Evolutionary conservation across 2,888 invertebrate species (phyloP).

Genomic region (Coremacera marginata): DNA sequence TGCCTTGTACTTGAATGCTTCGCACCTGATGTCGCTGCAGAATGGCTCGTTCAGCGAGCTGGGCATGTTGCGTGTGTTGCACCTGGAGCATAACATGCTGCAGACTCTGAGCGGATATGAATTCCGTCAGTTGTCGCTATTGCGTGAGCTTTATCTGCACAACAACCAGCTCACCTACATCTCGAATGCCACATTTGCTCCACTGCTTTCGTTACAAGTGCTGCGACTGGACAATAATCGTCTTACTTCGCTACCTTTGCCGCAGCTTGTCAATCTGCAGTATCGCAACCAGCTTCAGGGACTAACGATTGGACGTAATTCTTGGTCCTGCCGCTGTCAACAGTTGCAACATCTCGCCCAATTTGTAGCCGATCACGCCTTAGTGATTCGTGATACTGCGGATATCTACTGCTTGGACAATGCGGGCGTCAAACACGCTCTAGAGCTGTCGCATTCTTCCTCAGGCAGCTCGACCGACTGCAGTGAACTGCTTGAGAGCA

Average conservation of each 20-base stretch:
- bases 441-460: slow-evolving; percentile 73
- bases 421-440: slow-evolving; percentile 79
- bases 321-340: slow-evolving; percentile 92
- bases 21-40: slow-evolving; percentile 85
- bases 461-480: slow-evolving; percentile 76
- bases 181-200: slow-evolving; percentile 83
- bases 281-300: slow-evolving; percentile 76
- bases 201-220: slow-evolving; percentile 82
- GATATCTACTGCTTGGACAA: slow-evolving; percentile 88
- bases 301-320: slow-evolving; percentile 84
- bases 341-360: slow-evolving; percentile 86
- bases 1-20: slow-evolving; percentile 86
- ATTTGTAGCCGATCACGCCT: slow-evolving; percentile 85
- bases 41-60: slow-evolving; percentile 84
- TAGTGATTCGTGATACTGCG: slow-evolving; percentile 82
- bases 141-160: slow-evolving; percentile 87
- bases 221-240: slow-evolving; percentile 88
- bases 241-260: slow-evolving; percentile 83
- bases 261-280: slow-evolving; percentile 75
- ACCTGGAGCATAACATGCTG: slow-evolving; percentile 88
- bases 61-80: slow-evolving; percentile 81
- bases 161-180: slow-evolving; percentile 86
- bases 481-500: slow-evolving; percentile 84
- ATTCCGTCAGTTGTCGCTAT: slow-evolving; percentile 83
- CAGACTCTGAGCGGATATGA: slow-evolving; percentile 85